A percentile compares a stretch with the other conserved stretches of the same genome.
phyloP scores from a whole-genome alignment of 2,888 invertebrate genomes.

The Philopedon plagiatum region DNA sequence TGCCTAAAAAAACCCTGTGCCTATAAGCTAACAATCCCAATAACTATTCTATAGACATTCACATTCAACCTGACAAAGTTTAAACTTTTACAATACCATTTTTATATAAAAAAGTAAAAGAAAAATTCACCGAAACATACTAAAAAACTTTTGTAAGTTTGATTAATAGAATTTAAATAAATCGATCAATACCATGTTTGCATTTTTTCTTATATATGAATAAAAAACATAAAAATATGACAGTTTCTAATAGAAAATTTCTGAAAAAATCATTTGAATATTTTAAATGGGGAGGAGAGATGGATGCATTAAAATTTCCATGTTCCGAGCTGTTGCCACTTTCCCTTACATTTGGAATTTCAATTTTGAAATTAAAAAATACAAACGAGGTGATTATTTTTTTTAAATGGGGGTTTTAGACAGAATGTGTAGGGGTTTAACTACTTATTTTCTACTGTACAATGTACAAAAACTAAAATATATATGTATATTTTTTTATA shows the following conservation, averaged over 20 bases:
- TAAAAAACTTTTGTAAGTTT: neutral
- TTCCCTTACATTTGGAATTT: too few relatives aligned
- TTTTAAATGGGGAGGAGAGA: too few relatives aligned
- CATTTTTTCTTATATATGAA: too few relatives aligned
- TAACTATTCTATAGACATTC: conserved; percentile 55
- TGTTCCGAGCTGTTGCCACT: too few relatives aligned
- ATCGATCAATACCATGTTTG: neutral
- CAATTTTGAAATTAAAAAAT: conserved; percentile 20
- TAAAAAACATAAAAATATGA: too few relatives aligned
- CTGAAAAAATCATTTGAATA: too few relatives aligned
- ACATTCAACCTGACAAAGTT: conserved; percentile 37
- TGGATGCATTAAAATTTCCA: too few relatives aligned
- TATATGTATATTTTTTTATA: conserved; percentile 32
- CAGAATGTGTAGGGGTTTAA: conserved; percentile 49
- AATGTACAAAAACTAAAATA: conserved; percentile 68
- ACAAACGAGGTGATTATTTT: neutral
- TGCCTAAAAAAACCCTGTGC: conserved; percentile 50
- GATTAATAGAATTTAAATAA: neutral
- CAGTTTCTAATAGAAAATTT: too few relatives aligned
- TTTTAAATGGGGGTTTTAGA: conserved; percentile 6
- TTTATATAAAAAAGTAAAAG: neutral
- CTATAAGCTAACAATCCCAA: conserved; percentile 57
- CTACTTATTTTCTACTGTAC: conserved; percentile 65
- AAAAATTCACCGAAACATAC: neutral
- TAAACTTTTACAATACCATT: conserved; percentile 28